phyloP scores from a whole-genome alignment of 2,888 invertebrate genomes.

The Odiellus spinosus region DNA sequence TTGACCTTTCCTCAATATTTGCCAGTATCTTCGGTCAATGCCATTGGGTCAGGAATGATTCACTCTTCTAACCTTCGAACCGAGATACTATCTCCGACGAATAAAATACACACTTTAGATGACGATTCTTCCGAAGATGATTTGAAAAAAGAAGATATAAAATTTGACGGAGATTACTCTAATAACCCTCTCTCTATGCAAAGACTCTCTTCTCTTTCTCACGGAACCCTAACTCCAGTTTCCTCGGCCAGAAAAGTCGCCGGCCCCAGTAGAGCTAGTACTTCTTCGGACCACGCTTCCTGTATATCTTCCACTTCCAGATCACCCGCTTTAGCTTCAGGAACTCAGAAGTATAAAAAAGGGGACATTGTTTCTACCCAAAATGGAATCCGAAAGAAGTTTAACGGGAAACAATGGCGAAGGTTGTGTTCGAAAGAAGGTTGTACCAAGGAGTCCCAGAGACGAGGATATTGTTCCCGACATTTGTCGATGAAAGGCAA shows the following conservation, averaged over 20 bases:
- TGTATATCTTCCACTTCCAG: slow-evolving; percentile 27
- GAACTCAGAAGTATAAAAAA: slow-evolving; percentile 85
- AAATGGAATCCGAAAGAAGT: slow-evolving; percentile 93
- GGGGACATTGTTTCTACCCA: slow-evolving; percentile 89
- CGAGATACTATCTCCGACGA: background rate
- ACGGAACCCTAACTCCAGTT: slow-evolving; percentile 10
- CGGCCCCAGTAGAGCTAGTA: slow-evolving; percentile 69
- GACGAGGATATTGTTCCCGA: slow-evolving; percentile 88
- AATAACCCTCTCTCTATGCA: slow-evolving; percentile 7
- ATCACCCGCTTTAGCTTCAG: slow-evolving; percentile 67
- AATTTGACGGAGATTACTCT: slow-evolving; percentile 24
- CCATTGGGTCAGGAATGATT: background rate
- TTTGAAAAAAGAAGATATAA: slow-evolving; percentile 65
- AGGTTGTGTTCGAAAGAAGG: slow-evolving; percentile 88
- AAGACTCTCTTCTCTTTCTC: slow-evolving; percentile 11
- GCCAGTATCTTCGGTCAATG: slow-evolving; percentile 37
- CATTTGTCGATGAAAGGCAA: slow-evolving; percentile 80
- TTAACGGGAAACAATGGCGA: slow-evolving; percentile 99
- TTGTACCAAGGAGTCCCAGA: slow-evolving; percentile 91
- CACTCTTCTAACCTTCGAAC: background rate
- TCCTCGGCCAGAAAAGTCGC: slow-evolving; percentile 11
- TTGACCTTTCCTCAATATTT: slow-evolving; percentile 23
- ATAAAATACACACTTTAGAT: slow-evolving; percentile 34
- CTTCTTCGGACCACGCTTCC: slow-evolving; percentile 36
- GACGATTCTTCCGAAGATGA: slow-evolving; percentile 43